A percentile compares a stretch with the other conserved stretches of the same genome.
Evolutionary conservation across 1,140 invertebrate species (phyloP).

Genomic region (Drosophila guanche): DNA sequence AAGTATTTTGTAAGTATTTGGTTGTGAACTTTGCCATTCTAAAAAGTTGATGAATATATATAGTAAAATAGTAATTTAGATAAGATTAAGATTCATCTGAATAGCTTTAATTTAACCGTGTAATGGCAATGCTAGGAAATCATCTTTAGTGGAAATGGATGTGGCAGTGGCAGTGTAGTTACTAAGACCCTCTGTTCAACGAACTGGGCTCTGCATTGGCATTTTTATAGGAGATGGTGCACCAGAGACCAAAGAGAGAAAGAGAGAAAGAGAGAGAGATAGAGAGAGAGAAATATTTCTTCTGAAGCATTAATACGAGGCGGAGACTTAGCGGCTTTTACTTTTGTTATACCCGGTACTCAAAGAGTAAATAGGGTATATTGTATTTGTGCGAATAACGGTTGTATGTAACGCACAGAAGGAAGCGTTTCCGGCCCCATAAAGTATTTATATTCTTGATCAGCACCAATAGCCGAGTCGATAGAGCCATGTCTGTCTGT

Average conservation of each 20-base stretch:
- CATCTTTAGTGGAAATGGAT: conserved; percentile 16
- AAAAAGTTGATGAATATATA: too few relatives aligned
- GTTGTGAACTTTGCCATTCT: too few relatives aligned
- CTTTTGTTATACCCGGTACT: too few relatives aligned
- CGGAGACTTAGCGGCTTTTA: conserved; percentile 69
- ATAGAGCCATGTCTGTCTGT: too few relatives aligned
- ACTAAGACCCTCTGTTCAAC: conserved; percentile 36
- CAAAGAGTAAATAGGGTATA: too few relatives aligned
- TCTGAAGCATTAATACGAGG: conserved; percentile 66
- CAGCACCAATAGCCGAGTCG: too few relatives aligned
- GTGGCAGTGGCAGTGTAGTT: conserved; percentile 11
- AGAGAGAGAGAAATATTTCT: conserved; percentile 35
- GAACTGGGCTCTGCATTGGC: conserved; percentile 14
- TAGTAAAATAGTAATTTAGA: too few relatives aligned
- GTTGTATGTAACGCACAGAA: too few relatives aligned
- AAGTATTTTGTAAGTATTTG: too few relatives aligned
- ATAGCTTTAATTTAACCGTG: background rate
- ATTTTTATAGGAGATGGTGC: conserved; percentile 2
- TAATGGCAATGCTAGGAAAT: conserved; percentile 7
- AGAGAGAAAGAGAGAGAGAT: conserved; percentile 5
- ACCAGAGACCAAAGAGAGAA: background rate
- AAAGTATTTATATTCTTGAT: too few relatives aligned
- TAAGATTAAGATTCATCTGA: background rate
- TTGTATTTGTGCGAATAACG: too few relatives aligned
- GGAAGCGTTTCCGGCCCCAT: too few relatives aligned